Base-by-base conservation (phyloP, 2,797 vertebrate species). In the Neopelma chrysocephalum region DNA sequence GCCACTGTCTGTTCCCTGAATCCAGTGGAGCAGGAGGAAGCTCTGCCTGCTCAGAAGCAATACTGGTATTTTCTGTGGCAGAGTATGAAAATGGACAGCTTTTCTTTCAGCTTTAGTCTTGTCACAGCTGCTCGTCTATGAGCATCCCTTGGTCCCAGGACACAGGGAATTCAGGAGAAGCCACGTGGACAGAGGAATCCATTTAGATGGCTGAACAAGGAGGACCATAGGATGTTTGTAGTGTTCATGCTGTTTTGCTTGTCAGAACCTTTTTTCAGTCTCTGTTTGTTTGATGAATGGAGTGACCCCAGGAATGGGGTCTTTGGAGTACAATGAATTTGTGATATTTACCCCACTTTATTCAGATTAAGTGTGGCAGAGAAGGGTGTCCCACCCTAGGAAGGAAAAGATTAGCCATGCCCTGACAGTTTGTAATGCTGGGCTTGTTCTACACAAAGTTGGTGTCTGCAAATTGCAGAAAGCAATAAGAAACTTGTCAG, bases 401-500 rank as follows among this genome's bases (percentile, higher is more conserved):
- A 81, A 72, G 57, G 47, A 62, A 48, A 77, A 65, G 15, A 71
- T 60, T 20, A 80, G 53, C 76, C 29, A 17, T 82, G 61, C 15
- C 32, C 53, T 77, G 50, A 29, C 22, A 36, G 26, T 77, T 73
- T 29, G 22, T 71, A 36, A 32, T 38, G 42, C 90, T 87, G 81
- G 58, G 45, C 58, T 90, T 70, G 42, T 80, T 89, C 79, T 76
- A 25, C 58, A 47, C 12, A 4, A 29, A 48, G 58, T 32, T 56
- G 66, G 53, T 92, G 68, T 71, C 91, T 57, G 45, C 89, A 79
- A 26, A 38, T 72, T 73, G 86, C 86, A 87, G 64, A 87, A 93
- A 96, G 95, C 95, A 96, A 94, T 97, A 96, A 97, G 83, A 64
- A 95, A 78, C 66, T 65, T 87, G 58, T 82, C 69, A 60, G 38